These are phyloP conservation scores for Zaprionus capensis DNA, from an alignment of 1,140 invertebrate genomes.

Conservation along the genomic window DNA sequence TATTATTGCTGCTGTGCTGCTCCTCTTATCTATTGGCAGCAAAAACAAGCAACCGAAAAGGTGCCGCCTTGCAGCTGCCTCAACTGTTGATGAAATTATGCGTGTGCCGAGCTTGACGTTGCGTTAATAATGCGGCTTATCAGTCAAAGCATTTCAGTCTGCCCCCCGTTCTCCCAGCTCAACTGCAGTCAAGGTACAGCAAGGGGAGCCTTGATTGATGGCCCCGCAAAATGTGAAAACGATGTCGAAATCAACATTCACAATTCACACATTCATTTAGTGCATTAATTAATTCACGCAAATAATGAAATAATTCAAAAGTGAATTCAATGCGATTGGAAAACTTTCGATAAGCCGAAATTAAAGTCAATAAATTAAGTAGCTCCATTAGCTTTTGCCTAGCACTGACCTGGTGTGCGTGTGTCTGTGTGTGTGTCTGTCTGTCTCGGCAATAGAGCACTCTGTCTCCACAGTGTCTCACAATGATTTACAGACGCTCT, in stretches of 20 bases:
- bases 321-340: neutral
- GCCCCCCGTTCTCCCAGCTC: neutral
- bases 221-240: neutral
- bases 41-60: slow-evolving; percentile 4
- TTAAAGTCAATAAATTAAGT: slow-evolving; percentile 47
- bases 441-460: neutral
- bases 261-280: neutral
- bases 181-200: neutral
- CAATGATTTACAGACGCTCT: slow-evolving; percentile 46
- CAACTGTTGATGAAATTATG: slow-evolving; percentile 72
- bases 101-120: slow-evolving; percentile 55
- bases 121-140: slow-evolving; percentile 75
- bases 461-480: slow-evolving; percentile 19
- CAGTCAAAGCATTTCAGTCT: slow-evolving; percentile 53
- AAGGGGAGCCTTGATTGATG: neutral
- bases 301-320: neutral
- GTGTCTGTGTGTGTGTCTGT: slow-evolving; percentile 5
- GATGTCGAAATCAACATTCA: neutral
- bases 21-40: slow-evolving; percentile 57
- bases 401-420: slow-evolving; percentile 15
- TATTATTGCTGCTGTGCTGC: slow-evolving; percentile 55
- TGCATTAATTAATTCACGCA: neutral
- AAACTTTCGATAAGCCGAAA: slow-evolving; percentile 21
- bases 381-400: slow-evolving; percentile 32
- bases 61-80: slow-evolving; percentile 7